phyloP scores from a whole-genome alignment of 1,140 invertebrate genomes.

The Tenebrio molitor region DNA sequence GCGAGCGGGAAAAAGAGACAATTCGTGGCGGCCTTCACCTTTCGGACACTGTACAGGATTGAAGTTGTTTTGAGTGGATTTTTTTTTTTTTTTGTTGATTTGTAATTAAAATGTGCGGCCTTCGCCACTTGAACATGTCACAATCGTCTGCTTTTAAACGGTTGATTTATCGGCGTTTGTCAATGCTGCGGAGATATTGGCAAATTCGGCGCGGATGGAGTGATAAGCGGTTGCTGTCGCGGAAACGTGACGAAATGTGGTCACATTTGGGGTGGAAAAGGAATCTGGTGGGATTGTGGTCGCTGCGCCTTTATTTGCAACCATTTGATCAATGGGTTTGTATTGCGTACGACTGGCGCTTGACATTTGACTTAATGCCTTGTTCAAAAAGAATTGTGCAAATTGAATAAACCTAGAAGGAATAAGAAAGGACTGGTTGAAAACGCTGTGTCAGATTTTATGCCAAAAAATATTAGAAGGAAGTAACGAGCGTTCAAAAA shows the following conservation, averaged over 20 bases:
- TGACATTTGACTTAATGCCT: not conserved
- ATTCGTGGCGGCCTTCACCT: constrained; percentile 23
- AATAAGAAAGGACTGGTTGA: too few relatives aligned
- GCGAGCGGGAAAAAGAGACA: not conserved
- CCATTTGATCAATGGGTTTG: too few relatives aligned
- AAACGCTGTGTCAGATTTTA: too few relatives aligned
- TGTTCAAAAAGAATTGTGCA: not conserved
- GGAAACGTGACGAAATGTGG: too few relatives aligned
- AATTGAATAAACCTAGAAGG: too few relatives aligned
- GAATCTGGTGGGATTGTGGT: not conserved
- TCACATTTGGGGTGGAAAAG: too few relatives aligned
- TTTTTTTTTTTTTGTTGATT: not conserved
- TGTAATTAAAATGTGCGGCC: not conserved
- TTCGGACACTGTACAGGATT: not conserved
- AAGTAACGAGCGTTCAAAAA: too few relatives aligned
- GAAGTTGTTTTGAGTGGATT: not conserved
- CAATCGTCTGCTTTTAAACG: constrained; percentile 7
- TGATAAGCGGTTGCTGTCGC: not conserved
- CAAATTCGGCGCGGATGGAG: not conserved
- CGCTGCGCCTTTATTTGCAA: too few relatives aligned
- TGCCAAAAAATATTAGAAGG: too few relatives aligned
- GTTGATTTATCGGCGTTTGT: not conserved
- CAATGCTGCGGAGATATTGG: not conserved
- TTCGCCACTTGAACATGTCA: not conserved
- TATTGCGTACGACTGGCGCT: too few relatives aligned